Evolutionary conservation across 2,113 vertebrate genomes (phyloP), one percentile per base, ranked within the genome.

Genomic region (Charadrius vociferus): DNA sequence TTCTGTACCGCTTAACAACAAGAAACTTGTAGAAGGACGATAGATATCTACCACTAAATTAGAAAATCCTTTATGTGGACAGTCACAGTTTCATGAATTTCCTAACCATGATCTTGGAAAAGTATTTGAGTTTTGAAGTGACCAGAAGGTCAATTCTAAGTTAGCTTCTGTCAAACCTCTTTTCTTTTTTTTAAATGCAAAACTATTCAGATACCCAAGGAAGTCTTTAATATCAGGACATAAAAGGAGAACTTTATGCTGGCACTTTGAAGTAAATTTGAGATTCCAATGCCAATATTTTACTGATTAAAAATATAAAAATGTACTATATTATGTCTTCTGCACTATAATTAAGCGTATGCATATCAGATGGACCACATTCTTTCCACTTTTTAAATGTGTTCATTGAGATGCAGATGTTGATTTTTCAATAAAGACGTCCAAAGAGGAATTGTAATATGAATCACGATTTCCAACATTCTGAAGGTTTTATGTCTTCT

Each of bases 401-500:
- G 45, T 84, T 95, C 86, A 81, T 95, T 92, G 92, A 94, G 36
- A 95, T 89, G n/a, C 82, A 92, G 78, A 66, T 97, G 97, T 86
- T 96, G 88, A 84, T 96, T 96, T 96, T 97, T 92, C 90, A 93
- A 8, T 68, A 88, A 90, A 89, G 43, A 12, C 73, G 36, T 63
- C 71, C 81, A 78, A 86, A 93, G 89, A 95, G 49, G 63, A 95
- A 94, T 92, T 84, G 45, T 73, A 37, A 67, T 81, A 91, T 93
- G 87, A 96, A 96, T 96, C 24, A 95, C 53, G 7, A 49, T 96
- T 95, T 77, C 55, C 59, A 95, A 2, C 14, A 19, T 52, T 81
- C 47, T 74, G 53, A 86, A 49, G 23, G 27, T 47, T 93, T 89
- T 67, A 43, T 63, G 65, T 65, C 88, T 80, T 53, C 53, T 59